These are phyloP conservation scores for Zaprionus camerounensis DNA, from an alignment of 1,140 invertebrate species.

Conservation along the genomic window DNA sequence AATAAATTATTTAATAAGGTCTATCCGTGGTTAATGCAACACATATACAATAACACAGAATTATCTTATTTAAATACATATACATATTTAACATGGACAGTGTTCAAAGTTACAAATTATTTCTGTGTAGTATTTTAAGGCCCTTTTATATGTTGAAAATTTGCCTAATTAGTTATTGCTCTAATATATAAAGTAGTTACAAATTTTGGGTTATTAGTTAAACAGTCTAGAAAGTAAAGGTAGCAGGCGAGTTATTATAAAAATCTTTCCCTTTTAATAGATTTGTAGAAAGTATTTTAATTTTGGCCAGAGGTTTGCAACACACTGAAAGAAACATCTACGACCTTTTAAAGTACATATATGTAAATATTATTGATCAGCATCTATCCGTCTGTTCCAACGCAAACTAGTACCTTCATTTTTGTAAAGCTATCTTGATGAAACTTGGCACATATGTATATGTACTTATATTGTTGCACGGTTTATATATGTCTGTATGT, in stretches of 20 bases:
- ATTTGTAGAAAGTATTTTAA: not conserved
- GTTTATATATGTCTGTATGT: not conserved
- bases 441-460: not conserved
- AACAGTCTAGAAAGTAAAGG: conserved; percentile 5
- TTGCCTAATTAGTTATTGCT: not conserved
- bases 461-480: not conserved
- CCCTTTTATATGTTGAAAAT: not conserved
- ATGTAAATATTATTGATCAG: not conserved
- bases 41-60: not conserved
- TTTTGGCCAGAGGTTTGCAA: conserved; percentile 5
- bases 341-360: not conserved
- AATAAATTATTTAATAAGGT: not conserved
- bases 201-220: not conserved
- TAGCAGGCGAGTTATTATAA: not conserved
- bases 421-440: not conserved
- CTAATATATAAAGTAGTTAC: not conserved
- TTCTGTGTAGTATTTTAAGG: not conserved
- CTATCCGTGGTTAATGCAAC: not conserved
- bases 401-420: not conserved
- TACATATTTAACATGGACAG: conserved; percentile 70
- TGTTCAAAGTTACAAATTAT: conserved; percentile 47
- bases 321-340: not conserved
- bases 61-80: not conserved
- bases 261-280: not conserved
- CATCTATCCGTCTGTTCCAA: not conserved